Percentiles rank a stretch among this genome's conserved stretches.
Conservation (phyloP, 1,140 invertebrate genomes). For the Drosophila ironensis region DNA sequence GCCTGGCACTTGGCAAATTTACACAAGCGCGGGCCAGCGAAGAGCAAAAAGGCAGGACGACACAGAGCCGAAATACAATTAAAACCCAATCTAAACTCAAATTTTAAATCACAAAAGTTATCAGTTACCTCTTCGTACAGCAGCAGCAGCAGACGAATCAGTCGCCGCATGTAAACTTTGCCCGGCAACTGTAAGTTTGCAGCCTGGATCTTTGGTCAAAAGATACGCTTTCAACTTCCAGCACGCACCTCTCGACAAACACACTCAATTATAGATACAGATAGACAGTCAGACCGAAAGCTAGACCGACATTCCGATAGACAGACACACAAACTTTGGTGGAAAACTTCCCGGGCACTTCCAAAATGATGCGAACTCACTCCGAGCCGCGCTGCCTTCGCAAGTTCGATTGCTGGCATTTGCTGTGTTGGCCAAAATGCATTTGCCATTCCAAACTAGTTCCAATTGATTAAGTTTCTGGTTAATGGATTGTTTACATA, state of each 20-base stretch:
- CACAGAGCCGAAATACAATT: conserved; percentile 63
- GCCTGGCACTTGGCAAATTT: conserved; percentile 64
- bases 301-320: not conserved
- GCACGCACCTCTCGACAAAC: conserved; percentile 48
- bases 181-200: conserved; percentile 24
- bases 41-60: not conserved
- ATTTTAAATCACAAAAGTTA: conserved; percentile 72
- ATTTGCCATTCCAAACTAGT: conserved; percentile 73
- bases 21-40: conserved; percentile 11
- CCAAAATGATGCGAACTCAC: conserved; percentile 47
- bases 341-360: conserved; percentile 53
- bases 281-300: not conserved
- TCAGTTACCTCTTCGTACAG: conserved; percentile 58
- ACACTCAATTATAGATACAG: conserved; percentile 55
- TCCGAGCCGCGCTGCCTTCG: conserved; percentile 6
- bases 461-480: conserved; percentile 79
- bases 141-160: conserved; percentile 15
- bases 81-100: conserved; percentile 71
- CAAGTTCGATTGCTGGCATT: conserved; percentile 42
- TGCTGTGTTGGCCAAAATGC: conserved; percentile 66
- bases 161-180: conserved; percentile 33
- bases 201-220: conserved; percentile 57
- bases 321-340: conserved; percentile 14
- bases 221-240: conserved; percentile 34
- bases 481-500: conserved; percentile 78